These are phyloP conservation scores for Caenorhabditis plicata DNA, from an alignment of 2,888 invertebrate species.

Conservation along the genomic window DNA sequence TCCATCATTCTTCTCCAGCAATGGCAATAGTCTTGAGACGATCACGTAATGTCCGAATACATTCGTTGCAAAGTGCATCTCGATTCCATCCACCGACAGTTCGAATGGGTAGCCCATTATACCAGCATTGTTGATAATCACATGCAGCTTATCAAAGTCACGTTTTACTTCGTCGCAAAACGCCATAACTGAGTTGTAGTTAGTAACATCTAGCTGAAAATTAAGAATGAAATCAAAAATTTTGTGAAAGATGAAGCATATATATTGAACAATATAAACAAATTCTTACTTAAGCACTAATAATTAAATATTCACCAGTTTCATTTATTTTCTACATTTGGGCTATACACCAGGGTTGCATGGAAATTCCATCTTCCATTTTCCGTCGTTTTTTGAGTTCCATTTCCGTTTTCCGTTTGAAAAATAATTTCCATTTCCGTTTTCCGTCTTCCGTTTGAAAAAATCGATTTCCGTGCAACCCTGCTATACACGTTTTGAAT, in stretches of 20 bases:
- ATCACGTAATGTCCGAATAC: slow-evolving; percentile 83
- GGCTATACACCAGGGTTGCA: no score
- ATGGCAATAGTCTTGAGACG: slow-evolving; percentile 66
- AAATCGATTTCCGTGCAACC: no score
- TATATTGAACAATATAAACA: not conserved
- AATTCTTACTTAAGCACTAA: no score
- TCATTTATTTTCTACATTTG: no score
- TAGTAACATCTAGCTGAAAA: slow-evolving; percentile 44
- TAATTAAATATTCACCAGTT: no score
- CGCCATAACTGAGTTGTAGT: slow-evolving; percentile 33
- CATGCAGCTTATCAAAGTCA: slow-evolving; percentile 70
- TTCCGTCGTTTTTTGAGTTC: no score
- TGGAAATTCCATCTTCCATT: no score
- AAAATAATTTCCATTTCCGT: no score
- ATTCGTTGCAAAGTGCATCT: slow-evolving; percentile 81
- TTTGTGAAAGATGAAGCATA: not conserved
- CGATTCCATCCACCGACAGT: slow-evolving; percentile 74
- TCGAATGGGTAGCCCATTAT: slow-evolving; percentile 71
- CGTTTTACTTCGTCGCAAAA: slow-evolving; percentile 33
- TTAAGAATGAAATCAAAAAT: no score
- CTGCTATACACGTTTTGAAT: no score
- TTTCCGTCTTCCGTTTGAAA: no score
- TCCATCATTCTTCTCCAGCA: slow-evolving; percentile 74
- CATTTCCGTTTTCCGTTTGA: no score
- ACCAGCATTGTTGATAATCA: slow-evolving; percentile 81